Evolutionary conservation across 2,113 vertebrate species (phyloP).

Genomic region (Cacatua alba): DNA sequence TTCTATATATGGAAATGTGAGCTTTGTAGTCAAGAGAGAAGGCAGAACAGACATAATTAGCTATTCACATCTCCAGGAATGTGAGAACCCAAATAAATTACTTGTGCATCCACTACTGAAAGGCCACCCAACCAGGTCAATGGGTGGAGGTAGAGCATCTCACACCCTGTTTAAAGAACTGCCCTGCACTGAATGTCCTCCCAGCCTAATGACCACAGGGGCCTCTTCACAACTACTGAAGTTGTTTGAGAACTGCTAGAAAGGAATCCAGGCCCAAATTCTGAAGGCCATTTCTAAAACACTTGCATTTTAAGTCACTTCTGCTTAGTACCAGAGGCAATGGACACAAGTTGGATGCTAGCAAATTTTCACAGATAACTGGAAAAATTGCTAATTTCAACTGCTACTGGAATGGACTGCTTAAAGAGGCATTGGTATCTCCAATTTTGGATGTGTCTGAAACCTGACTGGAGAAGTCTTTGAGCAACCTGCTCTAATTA

Average conservation of each 20-base stretch:
- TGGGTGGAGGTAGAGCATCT: neutral
- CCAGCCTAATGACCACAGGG: neutral
- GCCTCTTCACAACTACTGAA: neutral
- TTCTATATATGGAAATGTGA: neutral
- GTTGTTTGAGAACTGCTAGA: neutral
- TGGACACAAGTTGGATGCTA: neutral
- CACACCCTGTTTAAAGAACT: neutral
- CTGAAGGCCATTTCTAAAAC: neutral
- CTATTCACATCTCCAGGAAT: neutral
- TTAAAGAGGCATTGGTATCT: neutral
- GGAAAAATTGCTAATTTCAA: neutral
- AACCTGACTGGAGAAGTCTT: neutral
- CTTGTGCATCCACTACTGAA: neutral
- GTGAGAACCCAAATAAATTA: neutral
- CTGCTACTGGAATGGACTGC: neutral
- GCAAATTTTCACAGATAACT: neutral
- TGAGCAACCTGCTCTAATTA: neutral
- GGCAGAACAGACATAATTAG: neutral
- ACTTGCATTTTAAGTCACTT: neutral
- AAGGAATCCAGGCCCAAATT: neutral
- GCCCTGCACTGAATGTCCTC: neutral
- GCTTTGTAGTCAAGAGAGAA: neutral
- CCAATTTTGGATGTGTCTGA: neutral
- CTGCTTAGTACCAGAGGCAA: neutral
- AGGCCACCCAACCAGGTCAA: neutral